Evolutionary conservation across 2,888 invertebrate species (phyloP), one percentile per base, ranked within the genome.

Genomic region (Zootermopsis nevadensis): DNA sequence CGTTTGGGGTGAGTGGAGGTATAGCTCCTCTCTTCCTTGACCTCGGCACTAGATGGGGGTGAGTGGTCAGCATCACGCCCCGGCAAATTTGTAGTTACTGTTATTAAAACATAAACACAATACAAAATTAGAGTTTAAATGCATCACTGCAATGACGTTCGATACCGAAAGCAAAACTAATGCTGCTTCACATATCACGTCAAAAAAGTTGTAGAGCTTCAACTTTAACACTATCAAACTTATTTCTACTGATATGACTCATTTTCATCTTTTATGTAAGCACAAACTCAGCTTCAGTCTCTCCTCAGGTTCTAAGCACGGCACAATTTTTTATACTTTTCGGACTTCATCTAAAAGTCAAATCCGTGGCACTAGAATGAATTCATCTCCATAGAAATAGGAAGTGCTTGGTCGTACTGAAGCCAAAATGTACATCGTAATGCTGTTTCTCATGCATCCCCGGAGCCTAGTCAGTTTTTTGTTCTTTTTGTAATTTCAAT

Each of bases 281-380:
- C 6, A 60, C 60, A 60, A 60, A 60, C 60, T 60, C 60, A 60
- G 27, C 60, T 27, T 60, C 60, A 60, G n/a, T n/a, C 27, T n/a
- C 6, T 12, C 60, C 7, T 60, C n/a, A 60, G 7, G 15, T 60
- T 60, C n/a, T 60, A 60, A 27, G 27, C 27, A n/a, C 60, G 60
- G n/a, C 60, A n/a, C 27, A 60, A 2, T 60, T 60, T n/a, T 60
- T 60, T 60, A 55, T 55, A 60, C 60, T n/a, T 6, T 60, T 24
- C 60, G 60, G 60, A 60, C 60, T 60, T 60, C 60, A 60, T 60
- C 60, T 60, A 27, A 60, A 60, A 60, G 60, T 60, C 60, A 60
- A 60, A 60, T 60, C 60, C n/a, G 60, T 27, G 60, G n/a, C 27
- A 27, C n/a, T 8, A 15, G 15, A 60, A 60, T 60, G n/a, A 60